Percentiles rank a stretch among this genome's conserved stretches.
phyloP scores from a whole-genome alignment of 2,888 invertebrate genomes.

The Piscicola geometra region DNA sequence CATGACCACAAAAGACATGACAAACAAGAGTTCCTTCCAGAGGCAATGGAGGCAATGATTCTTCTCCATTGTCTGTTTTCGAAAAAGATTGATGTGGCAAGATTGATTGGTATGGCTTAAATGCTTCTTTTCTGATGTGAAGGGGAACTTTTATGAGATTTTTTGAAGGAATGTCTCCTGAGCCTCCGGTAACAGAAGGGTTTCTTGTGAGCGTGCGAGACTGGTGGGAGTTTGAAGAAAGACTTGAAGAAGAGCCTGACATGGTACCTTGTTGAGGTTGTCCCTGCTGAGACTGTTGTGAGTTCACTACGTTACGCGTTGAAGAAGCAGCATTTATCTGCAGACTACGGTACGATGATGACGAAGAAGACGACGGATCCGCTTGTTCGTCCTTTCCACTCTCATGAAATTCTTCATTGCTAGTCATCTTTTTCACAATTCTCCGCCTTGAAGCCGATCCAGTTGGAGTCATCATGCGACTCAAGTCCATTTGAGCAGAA shows the following conservation, averaged over 20 bases:
- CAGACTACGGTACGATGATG: conserved; percentile 10
- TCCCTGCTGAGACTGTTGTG: conserved; percentile 5
- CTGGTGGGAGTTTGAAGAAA: conserved; percentile 28
- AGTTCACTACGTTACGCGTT: neutral
- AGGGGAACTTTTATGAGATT: conserved; percentile 51
- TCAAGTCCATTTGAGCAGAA: conserved; percentile 27
- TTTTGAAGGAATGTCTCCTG: conserved; percentile 28
- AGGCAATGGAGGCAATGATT: conserved; percentile 33
- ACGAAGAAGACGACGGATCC: conserved; percentile 1
- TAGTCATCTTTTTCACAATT: conserved; percentile 31
- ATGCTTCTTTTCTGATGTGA: conserved; percentile 54
- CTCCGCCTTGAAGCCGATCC: conserved; percentile 19
- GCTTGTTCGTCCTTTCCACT: neutral
- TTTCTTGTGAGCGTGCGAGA: conserved; percentile 30
- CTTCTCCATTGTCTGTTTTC: neutral
- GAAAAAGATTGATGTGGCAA: conserved; percentile 29
- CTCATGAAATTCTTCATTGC: conserved; percentile 11
- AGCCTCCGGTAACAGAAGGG: conserved; percentile 8
- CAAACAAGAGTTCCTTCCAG: conserved; percentile 52
- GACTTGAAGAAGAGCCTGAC: conserved; percentile 29
- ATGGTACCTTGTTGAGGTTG: conserved; percentile 26
- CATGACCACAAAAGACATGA: conserved; percentile 59
- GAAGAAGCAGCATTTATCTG: conserved; percentile 17
- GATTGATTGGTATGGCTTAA: conserved; percentile 49
- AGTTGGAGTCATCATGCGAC: conserved; percentile 19